Percentiles rank a stretch among this genome's conserved stretches.
Evolutionary conservation across 2,113 vertebrate species (phyloP).

Genomic region (Pycnonotus jocosus): DNA sequence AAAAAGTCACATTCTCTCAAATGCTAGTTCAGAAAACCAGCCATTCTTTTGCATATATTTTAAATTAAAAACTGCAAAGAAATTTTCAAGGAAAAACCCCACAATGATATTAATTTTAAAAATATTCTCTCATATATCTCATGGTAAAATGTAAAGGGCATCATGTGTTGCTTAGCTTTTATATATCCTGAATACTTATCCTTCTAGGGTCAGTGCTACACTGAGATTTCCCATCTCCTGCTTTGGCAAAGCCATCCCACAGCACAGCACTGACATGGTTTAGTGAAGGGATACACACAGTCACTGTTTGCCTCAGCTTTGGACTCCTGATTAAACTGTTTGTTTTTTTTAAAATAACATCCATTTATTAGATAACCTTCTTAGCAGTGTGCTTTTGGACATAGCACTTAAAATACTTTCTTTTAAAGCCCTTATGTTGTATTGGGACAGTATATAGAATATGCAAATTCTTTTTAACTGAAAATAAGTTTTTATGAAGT

Average conservation of each 20-base stretch:
- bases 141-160: background rate
- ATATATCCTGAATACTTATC: background rate
- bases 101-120: fast-evolving
- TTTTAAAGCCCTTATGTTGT: background rate
- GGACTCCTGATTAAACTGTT: background rate
- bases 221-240: background rate
- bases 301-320: background rate
- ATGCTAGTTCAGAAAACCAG: background rate
- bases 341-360: background rate
- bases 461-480: background rate
- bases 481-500: background rate
- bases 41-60: background rate
- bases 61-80: background rate
- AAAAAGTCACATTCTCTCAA: background rate
- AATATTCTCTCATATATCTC: background rate
- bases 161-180: background rate
- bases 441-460: background rate
- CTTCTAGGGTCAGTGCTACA: background rate
- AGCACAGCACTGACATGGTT: background rate
- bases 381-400: background rate
- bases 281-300: background rate
- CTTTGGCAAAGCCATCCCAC: background rate
- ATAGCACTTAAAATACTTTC: background rate
- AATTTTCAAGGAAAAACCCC: background rate
- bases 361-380: background rate